Evolutionary conservation across 2,113 vertebrate species (phyloP).

Genomic region (Urocitellus parryii): DNA sequence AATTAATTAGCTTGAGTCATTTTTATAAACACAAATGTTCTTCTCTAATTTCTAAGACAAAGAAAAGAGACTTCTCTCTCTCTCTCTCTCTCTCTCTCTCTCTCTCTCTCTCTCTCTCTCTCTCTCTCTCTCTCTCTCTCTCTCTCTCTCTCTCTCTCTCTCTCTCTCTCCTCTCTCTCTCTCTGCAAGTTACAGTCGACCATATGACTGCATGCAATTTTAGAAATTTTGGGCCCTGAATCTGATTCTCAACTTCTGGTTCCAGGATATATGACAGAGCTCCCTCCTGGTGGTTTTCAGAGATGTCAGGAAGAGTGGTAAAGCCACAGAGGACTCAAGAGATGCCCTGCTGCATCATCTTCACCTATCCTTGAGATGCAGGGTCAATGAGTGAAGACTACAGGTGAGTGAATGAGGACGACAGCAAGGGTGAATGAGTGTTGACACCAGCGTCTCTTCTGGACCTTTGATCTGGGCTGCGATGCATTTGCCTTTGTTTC

Average conservation of each 20-base stretch:
- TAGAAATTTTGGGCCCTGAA: conserved; percentile 1
- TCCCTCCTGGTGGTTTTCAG: not conserved
- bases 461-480: not conserved
- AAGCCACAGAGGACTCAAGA: not conserved
- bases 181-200: not conserved
- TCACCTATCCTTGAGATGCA: not conserved
- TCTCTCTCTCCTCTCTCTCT: not conserved
- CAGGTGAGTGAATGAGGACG: not conserved
- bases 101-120: not conserved
- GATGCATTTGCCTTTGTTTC: not conserved
- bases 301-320: not conserved
- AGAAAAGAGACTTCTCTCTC: not conserved
- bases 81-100: not conserved
- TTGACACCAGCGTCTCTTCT: not conserved
- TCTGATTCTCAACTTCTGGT: not conserved
- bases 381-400: not conserved
- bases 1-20: conserved; percentile 62
- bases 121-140: not conserved
- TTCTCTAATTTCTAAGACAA: conserved; percentile 60
- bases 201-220: not conserved
- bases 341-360: not conserved
- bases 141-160: not conserved
- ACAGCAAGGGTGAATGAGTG: no score
- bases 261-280: not conserved
- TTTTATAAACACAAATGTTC: conserved; percentile 71